phyloP scores from a whole-genome alignment of 2,113 vertebrate genomes.

The Pao palembangensis region DNA sequence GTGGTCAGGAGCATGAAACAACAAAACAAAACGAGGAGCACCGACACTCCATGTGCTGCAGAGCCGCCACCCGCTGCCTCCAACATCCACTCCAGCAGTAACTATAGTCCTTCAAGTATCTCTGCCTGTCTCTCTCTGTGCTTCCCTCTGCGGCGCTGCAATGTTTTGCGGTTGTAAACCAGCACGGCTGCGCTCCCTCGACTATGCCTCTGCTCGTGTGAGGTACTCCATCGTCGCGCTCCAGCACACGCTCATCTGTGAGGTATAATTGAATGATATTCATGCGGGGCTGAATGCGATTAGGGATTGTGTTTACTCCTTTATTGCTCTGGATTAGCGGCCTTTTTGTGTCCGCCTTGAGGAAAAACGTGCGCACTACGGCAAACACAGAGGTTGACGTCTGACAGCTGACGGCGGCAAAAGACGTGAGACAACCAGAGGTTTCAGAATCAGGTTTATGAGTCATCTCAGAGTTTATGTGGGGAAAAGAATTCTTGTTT shows the following conservation, averaged over 20 bases:
- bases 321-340: slow-evolving; percentile 67
- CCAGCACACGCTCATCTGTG: slow-evolving; percentile 7
- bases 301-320: slow-evolving; percentile 71
- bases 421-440: neutral
- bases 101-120: slow-evolving; percentile 32
- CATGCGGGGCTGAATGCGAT: slow-evolving; percentile 64
- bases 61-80: slow-evolving; percentile 12
- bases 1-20: too few relatives aligned
- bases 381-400: slow-evolving; percentile 7
- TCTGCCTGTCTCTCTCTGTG: slow-evolving; percentile 30
- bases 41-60: slow-evolving; percentile 3
- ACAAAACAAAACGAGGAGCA: too few relatives aligned
- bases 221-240: slow-evolving; percentile 44
- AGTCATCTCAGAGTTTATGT: slow-evolving; percentile 5
- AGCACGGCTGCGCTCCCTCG: slow-evolving; percentile 3
- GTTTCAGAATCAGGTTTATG: slow-evolving; percentile 10
- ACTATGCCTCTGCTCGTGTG: slow-evolving; percentile 20
- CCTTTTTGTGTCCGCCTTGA: slow-evolving; percentile 57
- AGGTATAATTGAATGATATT: slow-evolving; percentile 70
- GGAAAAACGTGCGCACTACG: slow-evolving; percentile 8
- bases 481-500: neutral
- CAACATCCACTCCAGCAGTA: slow-evolving; percentile 27
- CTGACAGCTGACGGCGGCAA: neutral
- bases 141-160: neutral
- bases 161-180: slow-evolving; percentile 36